Conservation (phyloP, 2,113 vertebrate genomes). For the Phalacrocorax pelagicus region DNA sequence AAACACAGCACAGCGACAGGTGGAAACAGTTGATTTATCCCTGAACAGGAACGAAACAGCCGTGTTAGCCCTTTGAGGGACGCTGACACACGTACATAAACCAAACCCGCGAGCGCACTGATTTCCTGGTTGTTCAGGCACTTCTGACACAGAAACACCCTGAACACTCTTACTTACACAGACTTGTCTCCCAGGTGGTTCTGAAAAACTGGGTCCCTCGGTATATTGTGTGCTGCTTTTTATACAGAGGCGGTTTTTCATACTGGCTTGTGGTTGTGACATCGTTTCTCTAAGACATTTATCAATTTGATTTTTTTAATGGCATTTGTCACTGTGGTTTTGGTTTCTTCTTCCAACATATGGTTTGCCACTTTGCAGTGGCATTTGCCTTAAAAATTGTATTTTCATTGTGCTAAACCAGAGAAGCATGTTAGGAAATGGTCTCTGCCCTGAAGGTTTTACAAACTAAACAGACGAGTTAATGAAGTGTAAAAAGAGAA, state of each 20-base stretch:
- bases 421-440: background rate
- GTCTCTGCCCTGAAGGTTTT: background rate
- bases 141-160: background rate
- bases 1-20: background rate
- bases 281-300: background rate
- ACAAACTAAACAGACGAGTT: background rate
- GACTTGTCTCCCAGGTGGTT: background rate
- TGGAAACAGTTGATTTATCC: background rate
- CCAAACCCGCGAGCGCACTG: background rate
- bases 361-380: background rate
- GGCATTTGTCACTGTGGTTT: background rate
- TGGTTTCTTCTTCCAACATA: background rate
- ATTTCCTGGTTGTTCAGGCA: rapidly evolving
- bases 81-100: rapidly evolving
- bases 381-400: background rate
- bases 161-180: background rate
- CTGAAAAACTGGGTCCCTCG: background rate
- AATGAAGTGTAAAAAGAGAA: background rate
- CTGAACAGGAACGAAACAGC: background rate
- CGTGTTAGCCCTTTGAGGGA: background rate
- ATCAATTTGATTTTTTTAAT: background rate
- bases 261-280: background rate
- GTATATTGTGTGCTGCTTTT: background rate
- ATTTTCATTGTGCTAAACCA: background rate
- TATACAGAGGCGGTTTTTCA: background rate